Evolutionary conservation across 2,113 vertebrate genomes (phyloP).

Genomic region (Miniopterus natalensis): DNA sequence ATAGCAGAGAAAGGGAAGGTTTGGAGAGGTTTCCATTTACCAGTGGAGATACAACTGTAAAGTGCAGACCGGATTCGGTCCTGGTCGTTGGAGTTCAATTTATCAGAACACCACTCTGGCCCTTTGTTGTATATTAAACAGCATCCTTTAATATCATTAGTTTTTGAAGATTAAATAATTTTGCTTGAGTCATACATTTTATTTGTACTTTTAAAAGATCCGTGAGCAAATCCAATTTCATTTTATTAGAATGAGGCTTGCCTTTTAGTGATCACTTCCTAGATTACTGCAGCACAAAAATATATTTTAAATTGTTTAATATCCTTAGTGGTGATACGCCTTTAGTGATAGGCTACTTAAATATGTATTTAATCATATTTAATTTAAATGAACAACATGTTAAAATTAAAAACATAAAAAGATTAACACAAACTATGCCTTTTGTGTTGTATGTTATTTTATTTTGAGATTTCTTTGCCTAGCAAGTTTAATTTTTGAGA

Average conservation of each 20-base stretch:
- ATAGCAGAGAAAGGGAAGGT: not conserved
- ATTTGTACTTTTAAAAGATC: not conserved
- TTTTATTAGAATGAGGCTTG: slow-evolving; percentile 19
- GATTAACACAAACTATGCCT: not conserved
- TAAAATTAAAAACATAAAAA: not conserved
- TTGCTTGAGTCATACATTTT: not conserved
- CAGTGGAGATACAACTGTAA: not conserved
- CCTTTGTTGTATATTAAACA: not conserved
- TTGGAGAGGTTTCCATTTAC: not conserved
- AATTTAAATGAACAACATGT: not conserved
- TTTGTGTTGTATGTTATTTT: not conserved
- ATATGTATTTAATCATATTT: not conserved
- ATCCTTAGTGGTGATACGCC: not conserved
- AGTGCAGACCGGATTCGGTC: not conserved
- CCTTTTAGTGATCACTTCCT: not conserved
- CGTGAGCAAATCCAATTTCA: not conserved
- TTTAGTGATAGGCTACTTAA: not conserved
- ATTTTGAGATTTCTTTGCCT: not conserved
- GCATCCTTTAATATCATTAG: not conserved
- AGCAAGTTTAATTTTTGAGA: not conserved
- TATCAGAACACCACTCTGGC: not conserved
- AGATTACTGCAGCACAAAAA: not conserved
- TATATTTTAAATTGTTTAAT: slow-evolving; percentile 14
- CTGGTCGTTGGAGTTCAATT: not conserved
- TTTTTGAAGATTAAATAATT: not conserved